phyloP scores from a whole-genome alignment of 2,113 vertebrate species.

The Nothoprocta perdicaria region DNA sequence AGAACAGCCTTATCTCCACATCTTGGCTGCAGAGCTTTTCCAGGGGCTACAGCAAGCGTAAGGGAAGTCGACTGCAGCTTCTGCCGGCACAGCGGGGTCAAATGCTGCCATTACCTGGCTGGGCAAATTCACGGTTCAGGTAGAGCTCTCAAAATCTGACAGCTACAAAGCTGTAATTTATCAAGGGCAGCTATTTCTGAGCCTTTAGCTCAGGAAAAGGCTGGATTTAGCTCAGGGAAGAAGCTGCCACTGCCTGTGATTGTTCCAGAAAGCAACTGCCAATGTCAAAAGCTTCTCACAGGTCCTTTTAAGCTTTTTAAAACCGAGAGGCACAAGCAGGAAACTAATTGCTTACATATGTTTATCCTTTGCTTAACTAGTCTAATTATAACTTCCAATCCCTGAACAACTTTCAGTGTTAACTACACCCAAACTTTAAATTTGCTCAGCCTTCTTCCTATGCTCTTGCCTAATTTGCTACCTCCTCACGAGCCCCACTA shows the following conservation, averaged over 20 bases:
- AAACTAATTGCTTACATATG: slow-evolving; percentile 40
- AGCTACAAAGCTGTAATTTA: slow-evolving; percentile 48
- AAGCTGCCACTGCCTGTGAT: slow-evolving; percentile 43
- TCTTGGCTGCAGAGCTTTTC: slow-evolving; percentile 1
- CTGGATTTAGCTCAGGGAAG: slow-evolving; percentile 60
- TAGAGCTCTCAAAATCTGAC: slow-evolving; percentile 13
- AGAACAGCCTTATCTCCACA: not conserved
- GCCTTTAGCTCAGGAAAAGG: slow-evolving; percentile 49
- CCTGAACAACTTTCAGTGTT: slow-evolving; percentile 6
- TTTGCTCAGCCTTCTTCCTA: not conserved
- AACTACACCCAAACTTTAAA: slow-evolving; percentile 35
- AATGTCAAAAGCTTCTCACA: not conserved
- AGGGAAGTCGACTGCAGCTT: not conserved
- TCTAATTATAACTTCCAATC: slow-evolving; percentile 45
- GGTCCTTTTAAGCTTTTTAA: slow-evolving; percentile 42
- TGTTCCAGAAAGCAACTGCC: slow-evolving; percentile 60
- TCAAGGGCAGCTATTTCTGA: slow-evolving; percentile 65
- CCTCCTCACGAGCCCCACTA: not conserved
- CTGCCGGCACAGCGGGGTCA: not conserved
- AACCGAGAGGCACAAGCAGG: slow-evolving; percentile 34
- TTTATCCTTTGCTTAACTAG: slow-evolving; percentile 22
- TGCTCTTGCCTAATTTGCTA: not conserved
- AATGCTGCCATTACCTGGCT: not conserved
- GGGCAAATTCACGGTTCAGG: not conserved
- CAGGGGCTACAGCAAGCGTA: not conserved